phyloP scores from a whole-genome alignment of 2,113 vertebrate genomes.

The Cyanoliseus patagonus region DNA sequence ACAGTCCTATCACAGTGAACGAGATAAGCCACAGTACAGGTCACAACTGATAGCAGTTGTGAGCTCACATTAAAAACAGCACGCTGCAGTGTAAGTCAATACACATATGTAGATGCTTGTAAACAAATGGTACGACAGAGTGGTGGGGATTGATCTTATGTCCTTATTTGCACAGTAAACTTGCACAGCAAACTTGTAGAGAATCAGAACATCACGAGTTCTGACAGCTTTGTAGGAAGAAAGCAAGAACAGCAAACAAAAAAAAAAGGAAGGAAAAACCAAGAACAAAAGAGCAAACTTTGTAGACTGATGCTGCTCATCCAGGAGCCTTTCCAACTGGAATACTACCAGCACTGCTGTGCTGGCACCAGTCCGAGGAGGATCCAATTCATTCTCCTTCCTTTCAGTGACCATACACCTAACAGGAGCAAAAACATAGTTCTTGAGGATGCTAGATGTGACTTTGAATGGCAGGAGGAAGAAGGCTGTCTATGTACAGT shows the following conservation, averaged over 20 bases:
- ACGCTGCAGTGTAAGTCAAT: background rate
- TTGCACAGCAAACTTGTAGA: background rate
- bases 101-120: background rate
- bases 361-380: background rate
- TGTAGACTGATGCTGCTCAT: rapidly evolving
- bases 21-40: background rate
- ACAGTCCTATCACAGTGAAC: background rate
- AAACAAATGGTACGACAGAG: background rate
- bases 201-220: background rate
- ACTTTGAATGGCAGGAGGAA: background rate
- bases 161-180: background rate
- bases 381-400: background rate
- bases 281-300: background rate
- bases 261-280: background rate
- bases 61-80: background rate
- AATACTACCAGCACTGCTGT: background rate
- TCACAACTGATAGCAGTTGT: background rate
- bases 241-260: background rate
- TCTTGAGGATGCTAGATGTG: background rate
- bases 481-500: rapidly evolving
- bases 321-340: background rate
- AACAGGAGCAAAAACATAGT: background rate
- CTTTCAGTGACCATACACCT: background rate
- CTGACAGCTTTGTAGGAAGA: background rate
- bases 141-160: rapidly evolving